Percentiles rank a stretch among this genome's conserved stretches.
Conservation (phyloP, 2,797 vertebrate genomes). For the Nyctibius grandis region DNA sequence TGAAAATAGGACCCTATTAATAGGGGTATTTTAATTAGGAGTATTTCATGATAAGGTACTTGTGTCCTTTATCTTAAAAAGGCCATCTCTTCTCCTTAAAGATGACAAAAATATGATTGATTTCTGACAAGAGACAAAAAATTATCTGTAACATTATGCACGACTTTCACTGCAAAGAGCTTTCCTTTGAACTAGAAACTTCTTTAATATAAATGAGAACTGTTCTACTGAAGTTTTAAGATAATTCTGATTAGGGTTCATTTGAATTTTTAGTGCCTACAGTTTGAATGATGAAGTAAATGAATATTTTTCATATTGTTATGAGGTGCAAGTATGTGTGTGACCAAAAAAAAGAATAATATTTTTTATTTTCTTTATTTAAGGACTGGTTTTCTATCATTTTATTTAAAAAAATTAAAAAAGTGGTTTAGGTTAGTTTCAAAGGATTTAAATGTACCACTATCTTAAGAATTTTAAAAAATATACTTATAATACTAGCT, state of each 20-base stretch:
- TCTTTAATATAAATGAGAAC: slow-evolving; percentile 15
- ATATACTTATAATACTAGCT: background rate
- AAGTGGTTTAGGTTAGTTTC: background rate
- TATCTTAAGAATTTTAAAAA: background rate
- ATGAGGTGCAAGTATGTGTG: background rate
- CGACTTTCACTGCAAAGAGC: background rate
- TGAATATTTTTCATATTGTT: slow-evolving; percentile 10
- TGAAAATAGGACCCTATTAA: background rate
- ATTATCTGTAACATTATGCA: background rate
- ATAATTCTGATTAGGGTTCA: slow-evolving; percentile 24
- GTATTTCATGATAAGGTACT: background rate
- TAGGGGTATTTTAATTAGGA: background rate
- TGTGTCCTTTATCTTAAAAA: background rate
- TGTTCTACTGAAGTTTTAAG: background rate
- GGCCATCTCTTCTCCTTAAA: background rate
- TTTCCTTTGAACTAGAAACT: slow-evolving; percentile 28
- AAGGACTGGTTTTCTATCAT: background rate
- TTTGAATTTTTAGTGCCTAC: slow-evolving; percentile 20
- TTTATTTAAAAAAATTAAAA: too few relatives aligned
- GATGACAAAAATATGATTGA: background rate
- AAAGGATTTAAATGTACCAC: background rate
- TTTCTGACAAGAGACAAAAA: background rate
- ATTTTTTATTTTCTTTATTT: background rate
- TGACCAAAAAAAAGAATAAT: background rate
- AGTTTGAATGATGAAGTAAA: slow-evolving; percentile 23